Evolutionary conservation across 2,797 vertebrate genomes (phyloP).

Genomic region (Alauda arvensis): DNA sequence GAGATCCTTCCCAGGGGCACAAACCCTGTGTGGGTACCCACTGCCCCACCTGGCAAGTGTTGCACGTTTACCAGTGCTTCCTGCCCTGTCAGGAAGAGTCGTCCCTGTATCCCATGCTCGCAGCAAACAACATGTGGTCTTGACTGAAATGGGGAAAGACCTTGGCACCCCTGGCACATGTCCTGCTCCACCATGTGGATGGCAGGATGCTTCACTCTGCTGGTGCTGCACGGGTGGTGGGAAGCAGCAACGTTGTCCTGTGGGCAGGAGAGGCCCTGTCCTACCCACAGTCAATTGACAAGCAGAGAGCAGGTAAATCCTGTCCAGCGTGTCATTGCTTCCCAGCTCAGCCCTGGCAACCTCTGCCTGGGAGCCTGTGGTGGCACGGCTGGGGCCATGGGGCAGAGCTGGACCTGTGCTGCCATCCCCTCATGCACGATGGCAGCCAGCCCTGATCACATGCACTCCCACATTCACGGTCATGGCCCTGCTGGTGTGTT

Average conservation of each 20-base stretch:
- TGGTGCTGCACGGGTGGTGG: neutral
- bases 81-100: neutral
- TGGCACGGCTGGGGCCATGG: accelerated
- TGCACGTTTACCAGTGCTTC: neutral
- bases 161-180: neutral
- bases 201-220: neutral
- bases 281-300: neutral
- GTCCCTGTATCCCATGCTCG: neutral
- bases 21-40: accelerated
- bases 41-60: neutral
- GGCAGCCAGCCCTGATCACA: neutral
- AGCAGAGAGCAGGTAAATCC: neutral
- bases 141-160: accelerated
- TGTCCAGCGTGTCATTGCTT: neutral
- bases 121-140: neutral
- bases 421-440: neutral
- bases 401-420: neutral
- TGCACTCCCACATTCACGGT: neutral
- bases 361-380: neutral
- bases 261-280: neutral
- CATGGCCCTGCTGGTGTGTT: neutral
- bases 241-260: neutral
- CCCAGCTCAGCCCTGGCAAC: neutral
- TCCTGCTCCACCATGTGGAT: no score
- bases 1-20: neutral